These are phyloP conservation scores for Genyomyrus donnyi DNA, from an alignment of 2,113 vertebrate genomes.

Conservation along the genomic window DNA sequence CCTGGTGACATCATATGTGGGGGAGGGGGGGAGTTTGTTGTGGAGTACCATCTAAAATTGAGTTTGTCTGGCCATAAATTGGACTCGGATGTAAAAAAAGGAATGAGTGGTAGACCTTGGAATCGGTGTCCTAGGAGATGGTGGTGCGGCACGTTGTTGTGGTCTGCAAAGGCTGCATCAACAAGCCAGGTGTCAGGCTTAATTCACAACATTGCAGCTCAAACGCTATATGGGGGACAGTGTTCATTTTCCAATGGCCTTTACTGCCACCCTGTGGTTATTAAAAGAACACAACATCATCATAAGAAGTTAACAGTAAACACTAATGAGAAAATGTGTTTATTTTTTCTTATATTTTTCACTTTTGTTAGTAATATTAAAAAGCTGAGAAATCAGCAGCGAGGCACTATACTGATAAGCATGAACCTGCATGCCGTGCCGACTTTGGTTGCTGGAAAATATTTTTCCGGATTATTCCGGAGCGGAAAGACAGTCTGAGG, in stretches of 20 bases:
- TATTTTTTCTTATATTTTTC: not conserved
- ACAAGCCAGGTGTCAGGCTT: not conserved
- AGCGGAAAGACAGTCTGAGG: not conserved
- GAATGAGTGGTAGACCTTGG: not conserved
- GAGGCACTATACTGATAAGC: not conserved
- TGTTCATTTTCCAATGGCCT: slow-evolving; percentile 18
- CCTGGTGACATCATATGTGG: not conserved
- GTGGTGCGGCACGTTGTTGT: not conserved
- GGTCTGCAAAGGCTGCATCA: not conserved
- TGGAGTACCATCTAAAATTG: not conserved
- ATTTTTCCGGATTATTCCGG: not conserved
- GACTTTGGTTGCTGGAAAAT: not conserved
- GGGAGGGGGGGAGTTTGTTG: not conserved
- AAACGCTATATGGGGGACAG: not conserved
- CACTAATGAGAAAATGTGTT: not conserved
- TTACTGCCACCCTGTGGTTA: slow-evolving; percentile 50
- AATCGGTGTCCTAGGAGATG: not conserved
- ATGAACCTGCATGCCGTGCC: not conserved
- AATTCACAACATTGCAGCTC: not conserved
- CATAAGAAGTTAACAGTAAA: not conserved
- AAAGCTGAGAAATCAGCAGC: not conserved
- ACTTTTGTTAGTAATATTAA: not conserved
- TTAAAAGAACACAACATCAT: not conserved
- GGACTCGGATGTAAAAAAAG: not conserved
- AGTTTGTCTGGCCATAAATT: not conserved